Base-by-base conservation (phyloP, 2,797 vertebrate species). In the Pelodytes ibericus region DNA sequence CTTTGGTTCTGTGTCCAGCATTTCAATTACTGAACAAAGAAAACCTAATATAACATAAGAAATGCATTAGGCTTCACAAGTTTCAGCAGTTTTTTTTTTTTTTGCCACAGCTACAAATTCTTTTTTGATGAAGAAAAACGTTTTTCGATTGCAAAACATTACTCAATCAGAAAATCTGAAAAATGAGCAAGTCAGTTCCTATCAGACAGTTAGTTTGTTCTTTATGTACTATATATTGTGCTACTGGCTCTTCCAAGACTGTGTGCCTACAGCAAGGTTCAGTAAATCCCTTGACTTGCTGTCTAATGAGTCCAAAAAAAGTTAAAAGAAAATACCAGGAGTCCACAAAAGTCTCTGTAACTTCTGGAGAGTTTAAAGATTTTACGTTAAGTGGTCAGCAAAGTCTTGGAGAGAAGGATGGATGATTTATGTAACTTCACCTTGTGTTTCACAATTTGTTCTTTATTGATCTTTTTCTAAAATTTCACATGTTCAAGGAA, bases 191-290 rank as follows among this genome's bases (percentile, higher is more conserved):
- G 75, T 78, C 75, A 67, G 36, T 78, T 72, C 62, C 20, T 33
- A 78, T 78, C 75, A 78, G 62, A 15, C 61, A 26, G 16, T 41
- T 30, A 67, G 69, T 78, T 72, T 72, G 53, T 78, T 72, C 51
- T 78, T 66, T 64, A 56, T 39, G 47, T 9, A 64, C 49, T 64
- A 36, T 56, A 64, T 57, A 31, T 53, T 73, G 51, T 22, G 3
- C 47, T 57, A 57, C 56, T 65, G 49, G 49, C 47, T 29, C 25
- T 63, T 13, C 49, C 18, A n/a, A 22, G n/a, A 59, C 41, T 49
- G 7, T 78, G 61, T 56, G 61, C 56, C 68, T 47, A 4, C 53
- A 57, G 60, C 69, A 71, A 36, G 27, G 26, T 39, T 71, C 60
- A 20, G 24, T 29, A 53, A 72, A 49, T 72, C 53, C 69, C 69